Evolutionary conservation across 2,113 vertebrate genomes (phyloP).

Genomic region (Rhinogobius similis): DNA sequence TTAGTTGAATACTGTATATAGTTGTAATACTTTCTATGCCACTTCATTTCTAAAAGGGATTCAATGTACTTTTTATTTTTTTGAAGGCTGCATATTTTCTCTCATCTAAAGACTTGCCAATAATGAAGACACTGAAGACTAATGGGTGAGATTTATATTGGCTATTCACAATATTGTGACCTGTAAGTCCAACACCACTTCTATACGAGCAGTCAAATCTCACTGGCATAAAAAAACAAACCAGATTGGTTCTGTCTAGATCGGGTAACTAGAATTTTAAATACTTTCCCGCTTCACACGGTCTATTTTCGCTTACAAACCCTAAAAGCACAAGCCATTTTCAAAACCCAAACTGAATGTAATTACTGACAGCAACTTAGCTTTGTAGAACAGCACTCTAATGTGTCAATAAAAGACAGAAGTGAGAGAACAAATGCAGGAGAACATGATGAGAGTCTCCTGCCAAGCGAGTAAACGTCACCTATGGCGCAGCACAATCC

Average conservation of each 20-base stretch:
- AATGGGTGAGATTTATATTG: conserved; percentile 53
- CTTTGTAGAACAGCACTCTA: conserved; percentile 18
- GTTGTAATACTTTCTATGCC: too few relatives aligned
- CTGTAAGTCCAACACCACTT: conserved; percentile 50
- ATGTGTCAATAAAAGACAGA: conserved; percentile 11
- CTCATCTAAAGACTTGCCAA: too few relatives aligned
- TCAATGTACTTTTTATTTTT: too few relatives aligned
- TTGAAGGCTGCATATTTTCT: too few relatives aligned
- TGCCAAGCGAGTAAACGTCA: conserved; percentile 52
- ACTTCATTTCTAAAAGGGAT: too few relatives aligned
- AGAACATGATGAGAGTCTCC: conserved; percentile 62
- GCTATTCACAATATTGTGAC: conserved; percentile 61
- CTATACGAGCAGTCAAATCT: conserved; percentile 52
- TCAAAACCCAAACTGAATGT: neutral
- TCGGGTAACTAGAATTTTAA: conserved; percentile 54
- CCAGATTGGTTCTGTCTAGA: conserved; percentile 22
- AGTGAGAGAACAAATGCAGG: neutral
- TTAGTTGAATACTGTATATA: too few relatives aligned
- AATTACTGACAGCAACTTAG: neutral
- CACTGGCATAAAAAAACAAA: conserved; percentile 48
- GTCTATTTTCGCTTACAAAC: neutral
- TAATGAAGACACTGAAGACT: conserved; percentile 67
- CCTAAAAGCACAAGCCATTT: conserved; percentile 6
- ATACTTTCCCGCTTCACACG: conserved; percentile 21
- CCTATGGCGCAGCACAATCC: conserved; percentile 57